phyloP scores from a whole-genome alignment of 2,888 invertebrate genomes.

The Apotomis turbidana region DNA sequence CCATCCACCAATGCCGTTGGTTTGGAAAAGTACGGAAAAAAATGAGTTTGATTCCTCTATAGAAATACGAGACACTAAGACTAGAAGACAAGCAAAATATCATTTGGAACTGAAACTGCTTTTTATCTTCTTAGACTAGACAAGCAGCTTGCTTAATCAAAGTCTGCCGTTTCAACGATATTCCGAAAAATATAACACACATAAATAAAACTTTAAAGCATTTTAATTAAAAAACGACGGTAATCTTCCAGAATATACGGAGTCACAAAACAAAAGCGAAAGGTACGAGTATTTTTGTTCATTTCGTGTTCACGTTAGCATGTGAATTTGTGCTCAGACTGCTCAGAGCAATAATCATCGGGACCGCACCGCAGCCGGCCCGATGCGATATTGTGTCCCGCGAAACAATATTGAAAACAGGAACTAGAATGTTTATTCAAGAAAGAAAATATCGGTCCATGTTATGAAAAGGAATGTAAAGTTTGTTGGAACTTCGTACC shows the following conservation, averaged over 20 bases:
- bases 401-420: constrained; percentile 74
- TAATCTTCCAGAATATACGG: not conserved
- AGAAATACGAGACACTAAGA: too few species aligned
- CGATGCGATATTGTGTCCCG: constrained; percentile 60
- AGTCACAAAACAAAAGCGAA: not conserved
- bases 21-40: too few species aligned
- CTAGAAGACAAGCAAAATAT: too few species aligned
- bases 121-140: too few species aligned
- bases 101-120: too few species aligned
- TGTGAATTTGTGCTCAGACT: constrained; percentile 52
- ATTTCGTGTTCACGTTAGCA: constrained; percentile 31
- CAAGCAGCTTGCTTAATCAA: too few species aligned
- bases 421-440: constrained; percentile 70
- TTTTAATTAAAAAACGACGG: not conserved
- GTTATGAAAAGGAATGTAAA: constrained; percentile 24
- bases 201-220: too few species aligned
- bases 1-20: too few species aligned
- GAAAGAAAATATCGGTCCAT: constrained; percentile 49
- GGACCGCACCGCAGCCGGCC: constrained; percentile 57
- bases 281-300: constrained; percentile 8
- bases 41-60: too few species aligned
- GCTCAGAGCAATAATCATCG: constrained; percentile 74
- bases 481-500: not conserved
- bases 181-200: too few species aligned
- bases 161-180: too few species aligned